Conservation (phyloP, 2,797 vertebrate species). For the Muraenolepis orangiensis region DNA sequence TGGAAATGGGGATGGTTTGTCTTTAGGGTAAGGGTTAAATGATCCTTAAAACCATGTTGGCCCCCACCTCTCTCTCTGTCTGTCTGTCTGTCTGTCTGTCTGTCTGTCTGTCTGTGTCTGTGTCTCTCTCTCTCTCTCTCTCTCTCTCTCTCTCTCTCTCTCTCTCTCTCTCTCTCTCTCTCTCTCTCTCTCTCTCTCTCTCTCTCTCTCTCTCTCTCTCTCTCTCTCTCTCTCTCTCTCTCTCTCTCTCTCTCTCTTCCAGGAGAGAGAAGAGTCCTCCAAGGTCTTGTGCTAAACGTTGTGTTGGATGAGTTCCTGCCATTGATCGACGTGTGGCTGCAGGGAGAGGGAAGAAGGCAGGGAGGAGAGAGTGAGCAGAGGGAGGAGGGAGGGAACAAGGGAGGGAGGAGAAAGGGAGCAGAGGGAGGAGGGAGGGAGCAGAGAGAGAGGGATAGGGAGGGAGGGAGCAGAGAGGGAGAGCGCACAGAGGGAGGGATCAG, state of each 20-base stretch:
- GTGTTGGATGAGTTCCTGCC: constrained; percentile 78
- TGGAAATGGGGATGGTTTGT: constrained; percentile 41
- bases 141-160: constrained; percentile 56
- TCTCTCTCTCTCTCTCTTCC: neutral
- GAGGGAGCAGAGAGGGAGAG: too few relatives aligned
- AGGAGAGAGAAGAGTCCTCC: constrained; percentile 68
- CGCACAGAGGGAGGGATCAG: too few relatives aligned
- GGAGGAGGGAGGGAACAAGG: too few relatives aligned
- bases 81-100: constrained; percentile 53
- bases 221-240: neutral
- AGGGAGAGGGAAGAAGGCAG: constrained; percentile 76
- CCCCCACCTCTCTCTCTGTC: constrained; percentile 53
- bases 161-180: constrained; percentile 54
- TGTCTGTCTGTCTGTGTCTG: constrained; percentile 54
- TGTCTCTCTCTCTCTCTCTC: constrained; percentile 54
- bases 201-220: neutral
- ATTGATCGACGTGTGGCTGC: constrained; percentile 81
- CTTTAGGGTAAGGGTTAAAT: constrained; percentile 50
- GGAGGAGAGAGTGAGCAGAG: constrained; percentile 27
- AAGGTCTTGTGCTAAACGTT: constrained; percentile 79
- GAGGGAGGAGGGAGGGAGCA: too few relatives aligned
- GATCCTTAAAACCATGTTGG: constrained; percentile 58
- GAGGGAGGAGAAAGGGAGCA: neutral
- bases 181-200: constrained; percentile 45
- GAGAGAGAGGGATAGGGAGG: too few relatives aligned